Evolutionary conservation across 2,888 invertebrate genomes (phyloP), one percentile per base, ranked within the genome.

Genomic region (Alentia gelatinosa): DNA sequence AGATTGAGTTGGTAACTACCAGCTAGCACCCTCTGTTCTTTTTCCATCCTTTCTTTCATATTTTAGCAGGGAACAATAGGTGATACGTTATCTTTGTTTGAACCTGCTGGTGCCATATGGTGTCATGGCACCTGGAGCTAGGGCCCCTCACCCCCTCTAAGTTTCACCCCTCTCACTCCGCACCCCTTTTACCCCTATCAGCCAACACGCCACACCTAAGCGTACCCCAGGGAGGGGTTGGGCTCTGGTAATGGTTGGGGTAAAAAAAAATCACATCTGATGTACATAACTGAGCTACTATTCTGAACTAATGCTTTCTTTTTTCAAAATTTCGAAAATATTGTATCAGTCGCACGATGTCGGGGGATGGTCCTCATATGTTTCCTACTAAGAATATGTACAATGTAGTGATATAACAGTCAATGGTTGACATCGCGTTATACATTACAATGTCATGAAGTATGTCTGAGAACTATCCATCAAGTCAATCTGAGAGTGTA

Each of bases 21-120:
- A 12, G 68, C 68, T 68, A 30, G 68, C 30, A 1, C 12, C 68
- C 30, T n/a, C 68, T 68, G 30, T 68, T 30, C 68, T 68, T 68
- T 68, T 68, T 79, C 26, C 79, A 79, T 37, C 79, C 37, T 39
- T 39, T 37, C 79, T 39, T 79, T 39, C 39, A 79, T 37, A n/a
- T 79, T 79, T 79, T 9, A 37, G 79, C 39, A 79, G 79, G 26
- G 35, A n/a, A 79, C 79, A 79, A 79, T 79, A 19, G 26, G 79
- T 3, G 79, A 19, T 35, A 39, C 9, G 3, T 35, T 79, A 79
- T 79, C 79, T 79, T 79, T 79, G 79, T 79, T 19, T 74, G 79
- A 39, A 39, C 39, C 39, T 79, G 79, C 79, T 79, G 79, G 79
- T 79, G 39, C 79, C 79, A 79, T 79, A 79, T 79, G 79, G 79